A percentile compares a stretch with the other conserved stretches of the same genome.
These are phyloP conservation scores for Meleagris gallopavo DNA, from an alignment of 2,113 vertebrate species.

Conservation along the genomic window DNA sequence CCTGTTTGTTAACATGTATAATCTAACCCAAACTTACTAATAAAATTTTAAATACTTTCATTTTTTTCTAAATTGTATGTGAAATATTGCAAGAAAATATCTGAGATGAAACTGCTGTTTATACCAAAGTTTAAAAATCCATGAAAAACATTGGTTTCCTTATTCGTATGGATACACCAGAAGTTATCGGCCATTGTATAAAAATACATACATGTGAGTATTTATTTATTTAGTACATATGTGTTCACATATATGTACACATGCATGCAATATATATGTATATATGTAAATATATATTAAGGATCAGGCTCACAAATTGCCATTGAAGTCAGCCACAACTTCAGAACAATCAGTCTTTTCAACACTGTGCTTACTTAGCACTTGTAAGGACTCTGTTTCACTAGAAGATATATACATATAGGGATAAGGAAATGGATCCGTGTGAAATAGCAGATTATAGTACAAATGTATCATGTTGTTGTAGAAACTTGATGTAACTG, in stretches of 20 bases:
- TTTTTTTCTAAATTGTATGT: background rate
- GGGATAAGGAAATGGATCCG: background rate
- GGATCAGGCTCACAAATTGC: background rate
- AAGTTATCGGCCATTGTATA: background rate
- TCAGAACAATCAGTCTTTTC: background rate
- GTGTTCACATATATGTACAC: background rate
- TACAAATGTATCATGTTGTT: accelerated
- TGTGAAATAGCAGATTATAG: background rate
- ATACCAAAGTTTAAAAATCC: background rate
- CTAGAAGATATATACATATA: background rate
- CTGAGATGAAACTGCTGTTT: background rate
- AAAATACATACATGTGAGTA: background rate
- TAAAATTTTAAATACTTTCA: background rate
- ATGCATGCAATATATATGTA: background rate
- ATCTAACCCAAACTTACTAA: background rate
- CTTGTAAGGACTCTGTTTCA: background rate
- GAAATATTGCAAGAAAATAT: background rate
- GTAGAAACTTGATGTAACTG: background rate
- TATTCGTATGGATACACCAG: background rate
- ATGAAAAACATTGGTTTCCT: background rate
- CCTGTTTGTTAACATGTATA: background rate
- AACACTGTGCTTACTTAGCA: background rate
- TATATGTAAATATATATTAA: background rate
- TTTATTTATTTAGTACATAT: background rate
- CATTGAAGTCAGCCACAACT: background rate